Evolutionary conservation across 1,140 invertebrate species (phyloP).

Genomic region (Acromyrmex heyeri): DNA sequence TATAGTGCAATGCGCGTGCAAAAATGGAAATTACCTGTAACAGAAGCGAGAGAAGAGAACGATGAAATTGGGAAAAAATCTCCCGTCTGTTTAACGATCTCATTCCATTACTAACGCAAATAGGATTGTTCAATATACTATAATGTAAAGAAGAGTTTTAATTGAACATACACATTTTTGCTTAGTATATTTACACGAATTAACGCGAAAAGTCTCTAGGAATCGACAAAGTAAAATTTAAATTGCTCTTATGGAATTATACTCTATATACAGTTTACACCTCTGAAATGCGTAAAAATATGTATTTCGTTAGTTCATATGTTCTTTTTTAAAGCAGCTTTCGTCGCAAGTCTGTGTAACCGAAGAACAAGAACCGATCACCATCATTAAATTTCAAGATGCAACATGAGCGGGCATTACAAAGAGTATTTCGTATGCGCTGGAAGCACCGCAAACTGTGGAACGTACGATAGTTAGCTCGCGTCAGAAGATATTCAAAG

Average conservation of each 20-base stretch:
- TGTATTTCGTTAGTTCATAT: background rate
- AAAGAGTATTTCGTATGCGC: slow-evolving; percentile 54
- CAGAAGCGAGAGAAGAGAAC: background rate
- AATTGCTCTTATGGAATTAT: background rate
- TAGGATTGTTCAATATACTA: background rate
- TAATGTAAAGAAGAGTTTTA: slow-evolving; percentile 12
- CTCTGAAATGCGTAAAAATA: background rate
- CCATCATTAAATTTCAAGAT: slow-evolving; percentile 44
- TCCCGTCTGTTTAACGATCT: background rate
- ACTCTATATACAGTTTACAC: background rate
- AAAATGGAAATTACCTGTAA: slow-evolving; percentile 41
- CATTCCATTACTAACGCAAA: background rate
- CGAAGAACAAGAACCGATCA: slow-evolving; percentile 18
- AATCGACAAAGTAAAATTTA: background rate
- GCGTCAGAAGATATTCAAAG: slow-evolving; percentile 31
- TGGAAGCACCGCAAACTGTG: slow-evolving; percentile 29
- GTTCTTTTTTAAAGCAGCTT: slow-evolving; percentile 1
- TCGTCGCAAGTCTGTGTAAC: background rate
- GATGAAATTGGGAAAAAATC: background rate
- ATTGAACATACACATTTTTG: background rate
- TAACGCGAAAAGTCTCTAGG: background rate
- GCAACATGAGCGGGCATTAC: slow-evolving; percentile 26
- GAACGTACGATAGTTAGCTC: slow-evolving; percentile 5
- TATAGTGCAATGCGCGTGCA: background rate
- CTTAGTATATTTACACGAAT: background rate